Base-by-base conservation (phyloP, 2,888 invertebrate genomes). In the Odontothrips loti region DNA sequence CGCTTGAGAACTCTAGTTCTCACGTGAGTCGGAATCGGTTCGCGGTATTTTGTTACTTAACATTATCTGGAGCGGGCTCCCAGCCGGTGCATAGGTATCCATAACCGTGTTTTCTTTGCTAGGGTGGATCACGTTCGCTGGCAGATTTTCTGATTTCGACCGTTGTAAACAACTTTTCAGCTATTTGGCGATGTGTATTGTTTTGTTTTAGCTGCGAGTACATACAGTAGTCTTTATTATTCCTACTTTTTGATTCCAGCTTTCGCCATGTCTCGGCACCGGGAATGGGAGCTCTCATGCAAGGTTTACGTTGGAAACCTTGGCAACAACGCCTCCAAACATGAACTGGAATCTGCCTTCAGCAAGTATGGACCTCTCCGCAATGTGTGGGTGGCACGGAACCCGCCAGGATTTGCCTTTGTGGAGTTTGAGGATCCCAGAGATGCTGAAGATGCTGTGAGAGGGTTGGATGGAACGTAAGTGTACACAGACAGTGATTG, bases 301-400 rank as follows among this genome's bases (percentile, higher is more conserved):
- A 97, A 97, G 88, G 96, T 97, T 0, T 97, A 97, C 87, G 95
- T 97, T 47, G 97, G 97, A 29, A 96, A 96, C 86, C 89, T 97
- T 83, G 96, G 96, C 11, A 95, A 94, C 84, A 96, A 95, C 86
- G 96, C 96, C 10, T 95, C 96, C 20, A 95, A 96, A 88, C 94
- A 95, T 86, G 96, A 96, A 88, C 91, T 95, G 82, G 96, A 97
- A 87, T 94, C 93, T 85, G 92, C 94, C 12, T 97, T 97, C 87
- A 91, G 92, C 82, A 95, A 95, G 88, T 97, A 95, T 87, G 97
- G 97, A 10, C 94, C 94, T 78, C 90, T 97, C 83, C 91, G 95
- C 85, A 97, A 96, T 88, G 96, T 97, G 80, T 97, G 97, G 97
- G 96, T 97, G 80, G 97, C 97, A 0, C 90, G 96, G 85, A 96